Evolutionary conservation across 2,888 invertebrate species (phyloP), one percentile per base, ranked within the genome.

Genomic region (Aquatica leii): DNA sequence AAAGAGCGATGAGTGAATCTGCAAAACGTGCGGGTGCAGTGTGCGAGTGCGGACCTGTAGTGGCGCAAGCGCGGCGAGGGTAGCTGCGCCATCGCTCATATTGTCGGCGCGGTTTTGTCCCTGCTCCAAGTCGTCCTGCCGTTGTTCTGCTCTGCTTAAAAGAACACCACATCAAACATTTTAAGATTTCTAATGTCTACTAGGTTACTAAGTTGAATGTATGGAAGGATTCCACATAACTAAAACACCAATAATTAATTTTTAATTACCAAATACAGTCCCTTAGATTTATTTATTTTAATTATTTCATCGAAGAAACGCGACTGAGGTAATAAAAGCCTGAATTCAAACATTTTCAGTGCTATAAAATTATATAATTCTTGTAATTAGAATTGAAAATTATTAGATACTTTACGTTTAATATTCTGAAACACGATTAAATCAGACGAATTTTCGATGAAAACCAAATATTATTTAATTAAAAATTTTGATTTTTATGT

Each of bases 41-140:
- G 66, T 71, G 70, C 62, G 74, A 72, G 69, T 77, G 76, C 78
- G 79, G 79, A 81, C 82, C 82, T 81, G 82, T 82, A 81, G 77
- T 81, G 81, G 76, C 81, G 82, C 76, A 82, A 77, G 78, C 82
- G 80, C 80, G 82, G 81, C 71, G 80, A 80, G 64, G 79, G 79
- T 76, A 81, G 77, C 80, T 81, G 81, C 79, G 78, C 80, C 81
- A 80, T 82, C 74, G 80, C 75, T 81, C 82, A 82, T 82, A 79
- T 80, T 81, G 78, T 68, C 76, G 73, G 70, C 72, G 65, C 69
- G 66, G 55, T 59, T 69, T 64, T 70, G 67, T 65, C 62, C 72
- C 67, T 69, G 62, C 71, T 70, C 66, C 71, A 65, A 70, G 67
- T 69, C 67, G 65, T 68, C 64, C 78, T 14, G 67, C 66, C 57